Conservation (phyloP, 2,797 vertebrate genomes). For the Dryobates pubescens region DNA sequence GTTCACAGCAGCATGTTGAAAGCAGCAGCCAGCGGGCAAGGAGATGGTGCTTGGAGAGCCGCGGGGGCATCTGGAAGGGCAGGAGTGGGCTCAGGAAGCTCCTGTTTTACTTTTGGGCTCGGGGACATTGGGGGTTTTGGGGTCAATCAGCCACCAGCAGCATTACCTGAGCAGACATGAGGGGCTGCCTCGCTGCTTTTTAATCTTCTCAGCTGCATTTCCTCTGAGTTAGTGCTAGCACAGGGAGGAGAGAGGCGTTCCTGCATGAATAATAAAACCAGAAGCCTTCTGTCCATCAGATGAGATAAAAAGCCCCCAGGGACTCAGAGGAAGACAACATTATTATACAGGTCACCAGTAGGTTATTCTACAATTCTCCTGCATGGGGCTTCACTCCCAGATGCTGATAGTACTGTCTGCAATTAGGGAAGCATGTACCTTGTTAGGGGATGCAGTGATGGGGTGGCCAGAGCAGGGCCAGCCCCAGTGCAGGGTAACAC, state of each 20-base stretch:
- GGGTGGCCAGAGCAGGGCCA: background rate
- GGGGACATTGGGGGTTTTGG: background rate
- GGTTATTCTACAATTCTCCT: background rate
- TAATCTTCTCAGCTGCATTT: background rate
- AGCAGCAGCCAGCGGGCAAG: background rate
- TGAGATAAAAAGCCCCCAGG: constrained; percentile 49
- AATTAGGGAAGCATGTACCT: rapidly evolving
- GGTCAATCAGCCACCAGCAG: background rate
- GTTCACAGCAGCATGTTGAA: background rate
- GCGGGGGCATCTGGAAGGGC: background rate
- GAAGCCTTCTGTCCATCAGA: constrained; percentile 50
- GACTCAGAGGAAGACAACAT: constrained; percentile 30
- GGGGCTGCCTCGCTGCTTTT: background rate
- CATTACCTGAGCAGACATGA: background rate
- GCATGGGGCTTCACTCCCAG: background rate
- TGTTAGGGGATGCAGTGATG: background rate
- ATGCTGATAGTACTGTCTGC: background rate
- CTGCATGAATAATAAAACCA: constrained; percentile 61
- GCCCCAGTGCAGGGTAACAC: background rate
- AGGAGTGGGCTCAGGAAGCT: background rate
- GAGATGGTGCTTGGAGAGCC: background rate
- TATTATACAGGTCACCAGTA: constrained; percentile 52
- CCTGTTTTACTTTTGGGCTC: background rate
- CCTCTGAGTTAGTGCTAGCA: background rate
- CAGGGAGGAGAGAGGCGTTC: background rate